These are phyloP conservation scores for Acrossocheilus fasciatus DNA, from an alignment of 2,797 vertebrate species.

Conservation along the genomic window DNA sequence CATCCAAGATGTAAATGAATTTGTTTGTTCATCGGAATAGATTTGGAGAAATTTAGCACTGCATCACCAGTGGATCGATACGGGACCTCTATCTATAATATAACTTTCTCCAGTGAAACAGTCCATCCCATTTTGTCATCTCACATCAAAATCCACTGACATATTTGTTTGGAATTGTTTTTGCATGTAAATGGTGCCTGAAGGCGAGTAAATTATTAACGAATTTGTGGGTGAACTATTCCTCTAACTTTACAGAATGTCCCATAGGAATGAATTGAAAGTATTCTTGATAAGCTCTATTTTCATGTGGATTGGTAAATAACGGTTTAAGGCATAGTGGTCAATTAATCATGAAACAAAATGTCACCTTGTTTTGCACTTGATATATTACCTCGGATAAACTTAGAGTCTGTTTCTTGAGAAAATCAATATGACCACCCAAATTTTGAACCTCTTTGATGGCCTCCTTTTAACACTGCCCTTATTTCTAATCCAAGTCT, in stretches of 20 bases:
- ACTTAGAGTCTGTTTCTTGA: not conserved
- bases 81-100: too few relatives aligned
- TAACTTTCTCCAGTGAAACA: too few relatives aligned
- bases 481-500: constrained; percentile 48
- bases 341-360: constrained; percentile 32
- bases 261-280: not conserved
- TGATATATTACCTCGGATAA: constrained; percentile 1
- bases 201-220: too few relatives aligned
- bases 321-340: not conserved
- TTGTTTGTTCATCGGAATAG: not conserved
- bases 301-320: not conserved
- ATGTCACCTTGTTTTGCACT: not conserved
- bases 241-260: not conserved
- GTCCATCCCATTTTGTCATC: too few relatives aligned
- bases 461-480: constrained; percentile 24
- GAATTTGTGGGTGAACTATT: not conserved
- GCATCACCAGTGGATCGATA: not conserved
- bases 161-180: too few relatives aligned
- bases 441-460: not conserved
- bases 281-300: not conserved
- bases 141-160: too few relatives aligned
- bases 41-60: not conserved
- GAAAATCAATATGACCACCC: constrained; percentile 22
- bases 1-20: not conserved
- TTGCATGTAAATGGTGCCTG: too few relatives aligned